Evolutionary conservation across 2,113 vertebrate species (phyloP).

Genomic region (Dendrocopos noguchii): DNA sequence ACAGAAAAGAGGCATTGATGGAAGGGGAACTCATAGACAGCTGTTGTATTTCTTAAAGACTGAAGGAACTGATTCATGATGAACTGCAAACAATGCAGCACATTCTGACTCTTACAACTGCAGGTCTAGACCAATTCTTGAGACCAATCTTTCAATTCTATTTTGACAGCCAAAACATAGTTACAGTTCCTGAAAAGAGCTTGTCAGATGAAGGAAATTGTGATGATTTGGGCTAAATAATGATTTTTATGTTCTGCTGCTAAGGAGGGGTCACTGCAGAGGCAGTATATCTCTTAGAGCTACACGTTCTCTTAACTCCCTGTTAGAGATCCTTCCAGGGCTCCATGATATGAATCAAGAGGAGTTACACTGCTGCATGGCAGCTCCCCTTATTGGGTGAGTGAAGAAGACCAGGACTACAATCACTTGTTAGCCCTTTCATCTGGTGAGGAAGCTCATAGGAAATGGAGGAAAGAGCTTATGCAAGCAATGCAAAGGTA

Average conservation of each 20-base stretch:
- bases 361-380: background rate
- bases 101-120: background rate
- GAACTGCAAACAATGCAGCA: background rate
- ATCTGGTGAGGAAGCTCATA: background rate
- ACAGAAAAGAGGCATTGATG: background rate
- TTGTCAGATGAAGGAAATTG: background rate
- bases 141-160: background rate
- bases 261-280: background rate
- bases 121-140: background rate
- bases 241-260: background rate
- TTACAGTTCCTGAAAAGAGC: background rate
- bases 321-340: background rate
- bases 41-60: background rate
- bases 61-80: background rate
- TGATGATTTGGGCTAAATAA: background rate
- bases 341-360: background rate
- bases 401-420: background rate
- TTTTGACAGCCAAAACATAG: background rate
- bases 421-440: background rate
- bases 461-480: background rate
- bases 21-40: background rate
- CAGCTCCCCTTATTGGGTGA: background rate
- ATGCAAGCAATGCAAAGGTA: background rate
- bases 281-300: background rate
- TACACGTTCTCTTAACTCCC: background rate